These are phyloP conservation scores for rabbit (Oryctolagus cuniculus) DNA, from an alignment of 2,113 vertebrate species.

Conservation along the genomic window mOryCun1.1 NC_091433.1:189264001-189264500, in stretches of 20 bases:
- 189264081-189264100: too few species aligned
- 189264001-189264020: too few species aligned
- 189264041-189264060: too few species aligned
- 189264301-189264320: not conserved
- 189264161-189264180: too few species aligned
- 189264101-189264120: too few species aligned
- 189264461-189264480: not conserved
- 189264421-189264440: not conserved
- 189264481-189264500: not conserved
- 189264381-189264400: not conserved
- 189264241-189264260: not conserved
- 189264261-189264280: not conserved
- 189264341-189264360: not conserved
- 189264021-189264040: too few species aligned
- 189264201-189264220: not conserved
- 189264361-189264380: not conserved
- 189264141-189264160: too few species aligned
- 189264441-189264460: not conserved
- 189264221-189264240: not conserved
- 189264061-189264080: too few species aligned
- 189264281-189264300: accelerated
- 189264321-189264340: not conserved
- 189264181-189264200: not conserved
- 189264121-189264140: too few species aligned
- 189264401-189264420: not conserved